phyloP scores from a whole-genome alignment of 2,113 vertebrate species.

The Dipodomys stephensi region DNA sequence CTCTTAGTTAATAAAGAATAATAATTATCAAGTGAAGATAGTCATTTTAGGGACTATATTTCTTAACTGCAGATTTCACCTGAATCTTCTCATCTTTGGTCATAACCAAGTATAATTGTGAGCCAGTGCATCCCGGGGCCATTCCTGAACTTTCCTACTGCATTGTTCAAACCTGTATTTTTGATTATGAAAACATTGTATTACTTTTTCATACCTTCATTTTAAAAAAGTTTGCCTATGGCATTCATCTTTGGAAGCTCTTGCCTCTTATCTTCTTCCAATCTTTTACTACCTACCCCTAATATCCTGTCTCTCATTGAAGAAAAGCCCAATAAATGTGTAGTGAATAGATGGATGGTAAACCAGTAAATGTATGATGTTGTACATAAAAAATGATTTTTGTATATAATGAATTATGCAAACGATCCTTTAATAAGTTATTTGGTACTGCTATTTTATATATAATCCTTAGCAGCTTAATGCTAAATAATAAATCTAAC shows the following conservation, averaged over 20 bases:
- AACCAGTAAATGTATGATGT: constrained; percentile 30
- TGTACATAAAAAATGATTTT: not conserved
- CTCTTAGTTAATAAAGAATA: not conserved
- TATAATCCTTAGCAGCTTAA: constrained; percentile 48
- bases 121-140: not conserved
- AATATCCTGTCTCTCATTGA: not conserved
- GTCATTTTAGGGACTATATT: not conserved
- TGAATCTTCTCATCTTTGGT: constrained; percentile 24
- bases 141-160: not conserved
- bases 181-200: not conserved
- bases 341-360: constrained; percentile 27
- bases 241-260: constrained; percentile 3
- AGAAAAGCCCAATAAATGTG: constrained; percentile 25
- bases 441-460: constrained; percentile 3
- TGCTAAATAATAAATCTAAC: not conserved
- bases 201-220: not conserved
- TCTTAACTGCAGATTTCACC: not conserved
- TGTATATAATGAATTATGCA: constrained; percentile 62
- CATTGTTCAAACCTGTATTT: not conserved
- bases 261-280: not conserved
- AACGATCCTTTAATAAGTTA: not conserved
- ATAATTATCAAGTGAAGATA: not conserved
- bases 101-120: not conserved
- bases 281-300: not conserved
- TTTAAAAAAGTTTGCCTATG: not conserved